Percentiles rank a stretch among this genome's conserved stretches.
These are phyloP conservation scores for Anthoscopus minutus DNA, from an alignment of 2,113 vertebrate species.

Conservation along the genomic window DNA sequence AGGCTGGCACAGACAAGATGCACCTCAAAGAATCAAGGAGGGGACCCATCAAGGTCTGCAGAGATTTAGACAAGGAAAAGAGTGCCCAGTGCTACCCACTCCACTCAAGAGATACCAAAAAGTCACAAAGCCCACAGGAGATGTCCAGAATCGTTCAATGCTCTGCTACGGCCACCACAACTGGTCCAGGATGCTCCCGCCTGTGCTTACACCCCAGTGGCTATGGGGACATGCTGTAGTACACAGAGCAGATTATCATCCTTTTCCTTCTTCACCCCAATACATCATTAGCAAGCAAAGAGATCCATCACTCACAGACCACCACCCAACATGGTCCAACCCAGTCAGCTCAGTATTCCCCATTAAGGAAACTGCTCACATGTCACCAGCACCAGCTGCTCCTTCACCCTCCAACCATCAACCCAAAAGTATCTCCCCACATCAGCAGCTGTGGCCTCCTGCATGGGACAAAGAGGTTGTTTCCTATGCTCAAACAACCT, in stretches of 20 bases:
- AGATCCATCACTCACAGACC: neutral
- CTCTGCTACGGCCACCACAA: neutral
- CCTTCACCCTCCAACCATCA: neutral
- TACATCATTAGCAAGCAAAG: neutral
- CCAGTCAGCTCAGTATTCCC: neutral
- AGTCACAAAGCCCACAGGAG: neutral
- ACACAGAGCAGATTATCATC: accelerated
- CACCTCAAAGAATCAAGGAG: neutral
- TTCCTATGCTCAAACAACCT: neutral
- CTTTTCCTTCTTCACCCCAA: neutral
- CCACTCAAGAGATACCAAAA: neutral
- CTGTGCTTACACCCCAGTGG: neutral
- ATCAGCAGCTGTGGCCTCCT: neutral
- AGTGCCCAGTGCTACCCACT: neutral
- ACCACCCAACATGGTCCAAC: neutral
- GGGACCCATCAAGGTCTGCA: neutral
- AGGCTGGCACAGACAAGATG: neutral
- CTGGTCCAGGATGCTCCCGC: neutral
- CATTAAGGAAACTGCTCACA: neutral
- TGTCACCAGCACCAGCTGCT: neutral
- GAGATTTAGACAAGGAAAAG: neutral
- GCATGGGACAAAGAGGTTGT: accelerated
- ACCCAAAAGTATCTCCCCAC: neutral
- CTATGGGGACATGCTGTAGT: neutral
- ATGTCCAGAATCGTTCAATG: neutral